phyloP scores from a whole-genome alignment of 30 jellyfish, hydroid and myxozoan genomes.

The Hydra vulgaris region DNA sequence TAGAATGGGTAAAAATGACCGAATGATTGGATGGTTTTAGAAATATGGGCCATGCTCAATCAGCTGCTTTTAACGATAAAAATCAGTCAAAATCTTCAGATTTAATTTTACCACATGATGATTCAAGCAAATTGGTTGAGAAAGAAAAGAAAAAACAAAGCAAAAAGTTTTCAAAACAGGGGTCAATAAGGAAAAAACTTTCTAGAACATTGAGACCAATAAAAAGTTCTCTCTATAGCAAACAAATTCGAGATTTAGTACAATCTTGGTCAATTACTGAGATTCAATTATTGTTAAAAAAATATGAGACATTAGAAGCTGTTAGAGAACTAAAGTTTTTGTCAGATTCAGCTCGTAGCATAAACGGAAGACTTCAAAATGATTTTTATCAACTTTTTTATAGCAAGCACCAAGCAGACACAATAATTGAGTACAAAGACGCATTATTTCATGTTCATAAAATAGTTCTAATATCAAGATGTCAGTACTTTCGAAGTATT shows the following conservation, averaged over 20 bases:
- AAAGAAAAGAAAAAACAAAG: neutral
- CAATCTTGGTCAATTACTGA: constrained; percentile 57
- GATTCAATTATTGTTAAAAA: constrained; percentile 35
- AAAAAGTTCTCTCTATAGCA: constrained; percentile 40
- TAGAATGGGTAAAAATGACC: too few species aligned
- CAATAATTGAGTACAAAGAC: constrained; percentile 42
- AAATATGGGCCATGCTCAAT: constrained; percentile 7
- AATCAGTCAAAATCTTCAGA: neutral
- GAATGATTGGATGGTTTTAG: neutral
- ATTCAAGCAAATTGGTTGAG: neutral
- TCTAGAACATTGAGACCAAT: constrained; percentile 46
- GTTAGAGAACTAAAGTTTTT: constrained; percentile 35
- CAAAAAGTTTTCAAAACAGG: constrained; percentile 13
- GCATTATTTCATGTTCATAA: constrained; percentile 50
- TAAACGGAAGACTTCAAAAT: constrained; percentile 22
- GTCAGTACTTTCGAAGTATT: constrained; percentile 38
- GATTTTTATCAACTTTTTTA: constrained; percentile 38
- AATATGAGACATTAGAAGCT: constrained; percentile 46
- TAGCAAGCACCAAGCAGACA: constrained; percentile 27
- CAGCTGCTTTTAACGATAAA: too few species aligned
- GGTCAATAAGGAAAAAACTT: constrained; percentile 63
- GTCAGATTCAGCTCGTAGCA: constrained; percentile 48
- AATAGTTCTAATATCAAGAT: constrained; percentile 46
- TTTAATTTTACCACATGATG: neutral
- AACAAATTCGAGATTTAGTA: constrained; percentile 63